Base-by-base conservation (phyloP, 2,113 vertebrate species). In the Coracopsis vasa region DNA sequence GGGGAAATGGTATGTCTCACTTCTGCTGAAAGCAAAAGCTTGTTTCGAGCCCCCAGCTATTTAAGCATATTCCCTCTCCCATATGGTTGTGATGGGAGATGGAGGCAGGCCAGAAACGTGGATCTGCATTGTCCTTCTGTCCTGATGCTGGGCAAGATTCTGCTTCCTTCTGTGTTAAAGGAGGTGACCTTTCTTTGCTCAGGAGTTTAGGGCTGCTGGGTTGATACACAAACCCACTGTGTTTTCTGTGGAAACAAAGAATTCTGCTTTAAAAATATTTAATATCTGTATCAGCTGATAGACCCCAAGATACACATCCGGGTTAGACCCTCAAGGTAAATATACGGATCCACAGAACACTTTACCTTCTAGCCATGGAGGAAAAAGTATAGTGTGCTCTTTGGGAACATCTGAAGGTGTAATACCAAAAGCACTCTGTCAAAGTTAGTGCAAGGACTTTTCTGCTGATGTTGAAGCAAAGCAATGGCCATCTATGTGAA, bases 381-480 rank as follows among this genome's bases (percentile, higher is more conserved):
- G 29, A 54, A 70, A 82, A 94, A 16, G 14, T 31, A 4, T 9
- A 45, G 19, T 1, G 10, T 9, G 39, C 45, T 78, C 53, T 58
- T 75, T 29, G 58, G 69, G 89, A 80, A 66, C 50, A 53, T 35
- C 70, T 62, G 41, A 81, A 37, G 44, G 25, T 6, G 9, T 2
- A 45, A 48, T 12, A 56, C 25, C 39, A 44, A 53, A 72, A 94
- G 11, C 45, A 13, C 11, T 13, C 0, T 1, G 17, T 37, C 60
- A 31, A 72, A 45, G 25, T 31, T 73, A n/a, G 71, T 16, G 67
- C 35, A 28, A 54, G 74, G 73, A 79, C 10, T 16, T 48, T 74
- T 41, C n/a, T 3, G 6, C 27, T 35, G 78, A 21, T 16, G 53
- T 4, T 0, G 0, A 54, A 67, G 60, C 0, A 4, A 50, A 58